These are phyloP conservation scores for Tolmerus cingulatus DNA, from an alignment of 2,888 invertebrate genomes.

Conservation along the genomic window DNA sequence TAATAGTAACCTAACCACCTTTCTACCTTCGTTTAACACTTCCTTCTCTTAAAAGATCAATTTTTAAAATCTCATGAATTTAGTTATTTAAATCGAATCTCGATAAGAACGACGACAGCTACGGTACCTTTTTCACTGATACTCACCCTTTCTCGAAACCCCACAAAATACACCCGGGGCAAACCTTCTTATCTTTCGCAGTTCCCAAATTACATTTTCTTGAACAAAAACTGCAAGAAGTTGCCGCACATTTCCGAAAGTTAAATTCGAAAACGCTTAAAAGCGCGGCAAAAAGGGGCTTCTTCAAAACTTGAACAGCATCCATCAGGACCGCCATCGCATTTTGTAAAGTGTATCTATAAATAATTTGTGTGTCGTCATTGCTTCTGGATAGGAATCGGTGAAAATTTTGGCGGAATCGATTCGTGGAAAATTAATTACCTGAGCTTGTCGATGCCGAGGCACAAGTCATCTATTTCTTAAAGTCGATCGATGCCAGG, in stretches of 20 bases:
- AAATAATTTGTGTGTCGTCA: slow-evolving; percentile 42
- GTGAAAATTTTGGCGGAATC: slow-evolving; percentile 20
- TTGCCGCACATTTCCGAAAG: not conserved
- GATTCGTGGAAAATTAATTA: slow-evolving; percentile 45
- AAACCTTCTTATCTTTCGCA: not conserved
- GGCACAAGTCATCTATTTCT: slow-evolving; percentile 41
- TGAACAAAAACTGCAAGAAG: not conserved
- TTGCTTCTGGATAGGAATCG: slow-evolving; percentile 5
- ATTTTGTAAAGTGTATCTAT: not conserved
- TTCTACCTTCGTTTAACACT: not conserved
- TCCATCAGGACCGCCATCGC: not conserved
- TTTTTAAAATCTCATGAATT: not conserved
- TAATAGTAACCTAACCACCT: not conserved
- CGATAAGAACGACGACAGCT: not conserved
- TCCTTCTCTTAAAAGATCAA: not conserved
- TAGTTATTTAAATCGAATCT: not conserved
- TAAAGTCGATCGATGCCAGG: slow-evolving; percentile 11
- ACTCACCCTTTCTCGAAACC: not conserved
- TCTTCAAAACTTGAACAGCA: not conserved
- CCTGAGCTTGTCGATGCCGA: slow-evolving; percentile 37
- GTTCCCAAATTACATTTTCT: not conserved
- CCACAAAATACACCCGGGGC: not conserved
- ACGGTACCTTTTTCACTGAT: not conserved
- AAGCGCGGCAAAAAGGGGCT: not conserved
- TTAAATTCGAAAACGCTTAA: not conserved